phyloP scores from a whole-genome alignment of 2,113 vertebrate species.

The Catharus minimus region DNA sequence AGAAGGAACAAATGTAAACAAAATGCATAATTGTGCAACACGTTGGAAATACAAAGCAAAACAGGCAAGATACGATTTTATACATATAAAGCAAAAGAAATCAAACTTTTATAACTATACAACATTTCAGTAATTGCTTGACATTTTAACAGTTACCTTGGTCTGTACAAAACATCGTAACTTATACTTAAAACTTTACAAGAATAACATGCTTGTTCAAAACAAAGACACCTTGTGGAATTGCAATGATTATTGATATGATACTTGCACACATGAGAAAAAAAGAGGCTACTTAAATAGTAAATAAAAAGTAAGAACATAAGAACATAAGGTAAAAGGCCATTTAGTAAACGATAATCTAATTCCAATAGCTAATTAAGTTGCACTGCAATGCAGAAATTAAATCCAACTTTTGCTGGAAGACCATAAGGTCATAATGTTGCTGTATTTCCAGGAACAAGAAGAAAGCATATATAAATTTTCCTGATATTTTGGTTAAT shows the following conservation, averaged over 20 bases:
- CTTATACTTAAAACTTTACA: conserved; percentile 79
- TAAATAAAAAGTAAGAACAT: conserved; percentile 51
- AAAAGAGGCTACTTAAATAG: conserved; percentile 37
- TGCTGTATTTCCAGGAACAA: conserved; percentile 55
- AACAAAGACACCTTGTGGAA: conserved; percentile 78
- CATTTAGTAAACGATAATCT: conserved; percentile 30
- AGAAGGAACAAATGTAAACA: conserved; percentile 90
- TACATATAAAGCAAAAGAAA: conserved; percentile 81
- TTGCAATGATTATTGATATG: conserved; percentile 56
- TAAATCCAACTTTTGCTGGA: conserved; percentile 47
- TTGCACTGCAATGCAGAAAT: conserved; percentile 47
- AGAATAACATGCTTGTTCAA: conserved; percentile 80
- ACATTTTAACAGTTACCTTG: conserved; percentile 81
- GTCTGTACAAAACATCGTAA: conserved; percentile 81
- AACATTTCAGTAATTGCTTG: conserved; percentile 80
- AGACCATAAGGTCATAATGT: background rate
- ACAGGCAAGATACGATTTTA: conserved; percentile 83
- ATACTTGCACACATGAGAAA: conserved; percentile 47
- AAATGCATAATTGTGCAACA: conserved; percentile 87
- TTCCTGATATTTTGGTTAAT: conserved; percentile 42
- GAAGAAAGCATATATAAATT: conserved; percentile 36
- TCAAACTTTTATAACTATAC: conserved; percentile 78
- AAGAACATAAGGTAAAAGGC: conserved; percentile 54
- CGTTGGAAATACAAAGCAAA: conserved; percentile 86
- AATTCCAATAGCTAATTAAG: conserved; percentile 54